These are phyloP conservation scores for Exocentrus adspersus DNA, from an alignment of 2,888 invertebrate genomes.

Conservation along the genomic window DNA sequence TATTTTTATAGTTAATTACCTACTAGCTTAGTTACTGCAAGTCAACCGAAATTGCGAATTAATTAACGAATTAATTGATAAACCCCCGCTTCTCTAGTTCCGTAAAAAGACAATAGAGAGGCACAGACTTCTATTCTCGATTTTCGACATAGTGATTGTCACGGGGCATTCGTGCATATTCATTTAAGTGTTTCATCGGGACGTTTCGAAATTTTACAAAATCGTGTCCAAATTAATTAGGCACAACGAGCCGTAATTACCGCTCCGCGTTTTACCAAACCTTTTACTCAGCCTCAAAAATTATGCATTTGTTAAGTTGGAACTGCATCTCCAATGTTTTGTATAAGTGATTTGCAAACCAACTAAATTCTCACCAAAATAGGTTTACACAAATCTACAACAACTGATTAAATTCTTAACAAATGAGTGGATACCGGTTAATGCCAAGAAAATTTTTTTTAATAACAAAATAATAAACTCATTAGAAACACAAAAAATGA, in stretches of 20 bases:
- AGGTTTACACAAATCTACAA: too few relatives aligned
- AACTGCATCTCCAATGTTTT: background rate
- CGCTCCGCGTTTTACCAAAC: constrained; percentile 18
- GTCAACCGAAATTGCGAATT: constrained; percentile 2
- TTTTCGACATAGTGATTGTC: constrained; percentile 38
- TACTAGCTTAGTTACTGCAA: too few relatives aligned
- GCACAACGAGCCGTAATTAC: constrained; percentile 28
- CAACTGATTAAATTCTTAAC: too few relatives aligned
- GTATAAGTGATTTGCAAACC: background rate
- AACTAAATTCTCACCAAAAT: too few relatives aligned
- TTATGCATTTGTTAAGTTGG: background rate
- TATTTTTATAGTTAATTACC: too few relatives aligned
- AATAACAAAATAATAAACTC: too few relatives aligned
- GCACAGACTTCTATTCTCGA: constrained; percentile 22
- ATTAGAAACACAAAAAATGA: too few relatives aligned
- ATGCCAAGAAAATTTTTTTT: too few relatives aligned
- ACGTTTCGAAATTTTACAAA: constrained; percentile 40
- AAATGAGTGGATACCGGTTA: too few relatives aligned
- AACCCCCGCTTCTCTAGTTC: constrained; percentile 27
- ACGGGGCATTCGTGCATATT: constrained; percentile 41
- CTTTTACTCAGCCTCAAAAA: constrained; percentile 26
- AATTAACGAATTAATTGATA: constrained; percentile 29
- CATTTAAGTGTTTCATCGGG: constrained; percentile 44
- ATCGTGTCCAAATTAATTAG: constrained; percentile 46
- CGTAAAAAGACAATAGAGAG: constrained; percentile 36